Percentiles rank a stretch among this genome's conserved stretches.
Conservation (phyloP, 2,888 invertebrate genomes). For the Girardia tigrina region DNA sequence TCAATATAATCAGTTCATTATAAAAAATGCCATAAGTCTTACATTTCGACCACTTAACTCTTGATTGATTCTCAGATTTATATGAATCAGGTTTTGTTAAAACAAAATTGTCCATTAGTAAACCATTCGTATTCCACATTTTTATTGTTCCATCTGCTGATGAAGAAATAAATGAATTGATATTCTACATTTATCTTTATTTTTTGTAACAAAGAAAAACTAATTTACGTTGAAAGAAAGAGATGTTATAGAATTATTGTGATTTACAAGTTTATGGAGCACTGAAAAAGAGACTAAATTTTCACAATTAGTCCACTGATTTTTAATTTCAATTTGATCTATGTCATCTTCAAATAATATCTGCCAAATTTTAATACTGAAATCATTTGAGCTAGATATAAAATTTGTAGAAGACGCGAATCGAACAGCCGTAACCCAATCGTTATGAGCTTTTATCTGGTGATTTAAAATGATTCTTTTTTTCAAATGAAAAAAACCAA, state of each 20-base stretch:
- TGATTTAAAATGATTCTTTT: not conserved
- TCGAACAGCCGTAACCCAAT: not conserved
- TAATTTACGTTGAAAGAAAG: not conserved
- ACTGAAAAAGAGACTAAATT: not conserved
- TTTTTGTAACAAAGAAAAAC: not conserved
- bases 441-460: slow-evolving; percentile 1
- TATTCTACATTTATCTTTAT: not conserved
- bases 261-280: not conserved
- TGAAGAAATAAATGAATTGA: not conserved
- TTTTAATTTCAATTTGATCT: not conserved
- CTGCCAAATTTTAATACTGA: not conserved
- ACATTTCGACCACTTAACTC: too few relatives aligned
- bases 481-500: not conserved
- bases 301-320: not conserved
- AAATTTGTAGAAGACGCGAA: not conserved
- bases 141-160: not conserved
- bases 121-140: not conserved
- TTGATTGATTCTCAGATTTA: too few relatives aligned
- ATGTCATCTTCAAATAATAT: not conserved
- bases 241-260: not conserved
- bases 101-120: not conserved
- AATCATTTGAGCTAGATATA: slow-evolving; percentile 13
- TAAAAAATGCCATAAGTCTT: too few relatives aligned
- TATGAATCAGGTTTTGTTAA: too few relatives aligned
- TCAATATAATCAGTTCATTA: too few relatives aligned